Conservation (phyloP, 2,888 invertebrate genomes). For the Callyntrura guangdongensis region DNA sequence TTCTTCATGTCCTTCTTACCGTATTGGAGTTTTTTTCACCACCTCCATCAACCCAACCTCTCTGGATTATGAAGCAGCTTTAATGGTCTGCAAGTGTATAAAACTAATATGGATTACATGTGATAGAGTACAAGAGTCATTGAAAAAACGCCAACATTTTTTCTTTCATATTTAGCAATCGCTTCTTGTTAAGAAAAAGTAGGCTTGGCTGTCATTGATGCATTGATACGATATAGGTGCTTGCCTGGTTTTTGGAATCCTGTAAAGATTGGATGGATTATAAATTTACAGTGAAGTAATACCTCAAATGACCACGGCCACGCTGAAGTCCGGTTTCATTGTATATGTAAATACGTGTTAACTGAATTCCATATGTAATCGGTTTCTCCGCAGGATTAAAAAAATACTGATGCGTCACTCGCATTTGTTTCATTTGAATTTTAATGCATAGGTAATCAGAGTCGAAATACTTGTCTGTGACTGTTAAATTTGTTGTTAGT, state of each 20-base stretch:
- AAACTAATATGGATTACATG: neutral
- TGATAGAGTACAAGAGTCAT: neutral
- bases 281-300: neutral
- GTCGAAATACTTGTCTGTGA: neutral
- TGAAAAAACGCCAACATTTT: neutral
- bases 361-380: slow-evolving; percentile 16
- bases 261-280: neutral
- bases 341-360: no score
- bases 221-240: neutral
- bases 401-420: slow-evolving; percentile 22
- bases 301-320: slow-evolving; percentile 1
- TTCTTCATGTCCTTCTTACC: no score
- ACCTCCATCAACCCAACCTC: no score
- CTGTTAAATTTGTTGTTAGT: no score
- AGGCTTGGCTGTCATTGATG: slow-evolving; percentile 29
- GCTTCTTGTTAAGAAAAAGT: neutral
- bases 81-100: no score
- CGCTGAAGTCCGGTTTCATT: neutral
- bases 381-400: slow-evolving; percentile 51
- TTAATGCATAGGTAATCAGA: slow-evolving; percentile 21
- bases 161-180: neutral
- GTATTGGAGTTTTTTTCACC: no score
- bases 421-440: slow-evolving; percentile 39
- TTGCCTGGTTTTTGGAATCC: neutral
- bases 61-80: no score